Evolutionary conservation across 2,113 vertebrate species (phyloP).

Genomic region (Neotoma lepida): DNA sequence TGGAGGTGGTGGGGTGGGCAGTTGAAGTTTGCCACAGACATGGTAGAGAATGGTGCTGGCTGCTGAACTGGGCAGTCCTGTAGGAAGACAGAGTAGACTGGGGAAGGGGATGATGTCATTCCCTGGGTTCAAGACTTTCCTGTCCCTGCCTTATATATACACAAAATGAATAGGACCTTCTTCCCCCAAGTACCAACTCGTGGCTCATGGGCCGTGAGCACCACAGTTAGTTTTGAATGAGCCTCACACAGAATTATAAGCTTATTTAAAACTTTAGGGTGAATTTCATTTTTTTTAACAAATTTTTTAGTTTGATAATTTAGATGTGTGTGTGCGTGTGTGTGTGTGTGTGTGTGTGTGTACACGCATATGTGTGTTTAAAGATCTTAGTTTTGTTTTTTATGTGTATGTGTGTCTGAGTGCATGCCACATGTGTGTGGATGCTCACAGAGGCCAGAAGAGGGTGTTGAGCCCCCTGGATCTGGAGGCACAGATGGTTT

Average conservation of each 20-base stretch:
- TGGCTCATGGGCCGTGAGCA: neutral
- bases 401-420: neutral
- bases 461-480: neutral
- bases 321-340: neutral
- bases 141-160: neutral
- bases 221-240: neutral
- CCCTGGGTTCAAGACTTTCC: neutral
- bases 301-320: neutral
- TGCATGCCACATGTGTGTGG: neutral
- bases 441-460: neutral
- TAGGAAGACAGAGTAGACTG: neutral
- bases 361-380: neutral
- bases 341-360: neutral
- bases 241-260: neutral
- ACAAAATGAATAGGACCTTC: neutral
- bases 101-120: neutral
- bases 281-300: neutral
- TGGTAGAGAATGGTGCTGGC: too few relatives aligned
- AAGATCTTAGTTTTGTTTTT: neutral
- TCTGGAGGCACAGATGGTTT: neutral
- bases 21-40: neutral
- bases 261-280: neutral
- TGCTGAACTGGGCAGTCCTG: accelerated
- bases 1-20: neutral
- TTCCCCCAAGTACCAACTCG: neutral